A percentile compares a stretch with the other conserved stretches of the same genome.
Evolutionary conservation across 2,113 vertebrate genomes (phyloP).

Genomic region (Caloenas nicobarica): DNA sequence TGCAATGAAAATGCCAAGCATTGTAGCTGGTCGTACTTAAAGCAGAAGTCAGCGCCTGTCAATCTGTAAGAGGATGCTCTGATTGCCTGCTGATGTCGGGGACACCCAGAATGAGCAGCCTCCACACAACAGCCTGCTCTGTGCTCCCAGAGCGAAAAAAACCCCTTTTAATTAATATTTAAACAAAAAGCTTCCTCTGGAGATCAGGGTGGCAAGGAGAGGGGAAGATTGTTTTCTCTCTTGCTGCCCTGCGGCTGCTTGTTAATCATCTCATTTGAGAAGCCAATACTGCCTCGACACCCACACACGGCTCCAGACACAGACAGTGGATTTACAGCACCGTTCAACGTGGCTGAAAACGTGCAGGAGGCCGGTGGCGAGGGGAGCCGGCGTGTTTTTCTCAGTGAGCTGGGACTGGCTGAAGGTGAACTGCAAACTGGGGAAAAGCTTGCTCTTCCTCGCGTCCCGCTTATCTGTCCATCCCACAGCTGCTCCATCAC

Average conservation of each 20-base stretch:
- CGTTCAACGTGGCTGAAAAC: background rate
- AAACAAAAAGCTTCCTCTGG: conserved; percentile 38
- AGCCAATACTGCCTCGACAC: conserved; percentile 44
- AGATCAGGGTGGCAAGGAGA: conserved; percentile 1
- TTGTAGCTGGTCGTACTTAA: background rate
- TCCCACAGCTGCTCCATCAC: background rate
- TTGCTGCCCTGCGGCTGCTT: conserved; percentile 42
- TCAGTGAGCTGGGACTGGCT: background rate
- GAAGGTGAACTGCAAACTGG: background rate
- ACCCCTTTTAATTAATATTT: conserved; percentile 35
- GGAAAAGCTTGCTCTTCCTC: background rate
- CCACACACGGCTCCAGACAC: background rate
- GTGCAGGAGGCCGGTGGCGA: fast-evolving
- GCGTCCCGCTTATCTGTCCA: background rate
- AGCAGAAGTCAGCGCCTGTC: background rate
- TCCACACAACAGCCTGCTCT: background rate
- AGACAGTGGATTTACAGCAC: conserved; percentile 26
- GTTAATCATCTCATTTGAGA: conserved; percentile 67
- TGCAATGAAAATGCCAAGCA: background rate
- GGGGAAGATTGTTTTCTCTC: conserved; percentile 38
- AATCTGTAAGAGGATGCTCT: background rate
- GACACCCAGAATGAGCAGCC: background rate
- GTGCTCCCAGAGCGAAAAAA: background rate
- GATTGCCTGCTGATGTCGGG: background rate
- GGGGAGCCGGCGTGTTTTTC: background rate